Percentiles rank a stretch among this genome's conserved stretches.
These are phyloP conservation scores for Arrhopalites spinosus DNA, from an alignment of 2,888 invertebrate genomes.

Conservation along the genomic window DNA sequence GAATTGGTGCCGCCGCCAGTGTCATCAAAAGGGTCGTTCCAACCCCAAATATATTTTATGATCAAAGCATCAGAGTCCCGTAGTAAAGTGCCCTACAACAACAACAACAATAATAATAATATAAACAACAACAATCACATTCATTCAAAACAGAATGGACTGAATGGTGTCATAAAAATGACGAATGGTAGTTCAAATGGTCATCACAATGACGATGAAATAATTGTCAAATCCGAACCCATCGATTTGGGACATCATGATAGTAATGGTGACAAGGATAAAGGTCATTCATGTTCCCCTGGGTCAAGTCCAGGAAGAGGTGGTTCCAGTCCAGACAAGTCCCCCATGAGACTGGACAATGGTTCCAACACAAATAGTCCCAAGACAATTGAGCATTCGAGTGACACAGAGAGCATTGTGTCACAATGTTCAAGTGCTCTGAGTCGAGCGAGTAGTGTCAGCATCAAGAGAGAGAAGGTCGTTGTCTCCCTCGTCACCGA, in stretches of 20 bases:
- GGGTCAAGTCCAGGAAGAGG: neutral
- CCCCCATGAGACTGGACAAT: slow-evolving; percentile 8
- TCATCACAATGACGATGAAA: slow-evolving; percentile 12
- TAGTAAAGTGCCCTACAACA: slow-evolving; percentile 37
- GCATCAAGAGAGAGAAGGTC: slow-evolving; percentile 20
- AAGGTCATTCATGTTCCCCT: neutral
- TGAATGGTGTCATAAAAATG: slow-evolving; percentile 42
- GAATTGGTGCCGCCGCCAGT: slow-evolving; percentile 49
- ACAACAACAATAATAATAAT: slow-evolving; percentile 18
- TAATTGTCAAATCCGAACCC: slow-evolving; percentile 19
- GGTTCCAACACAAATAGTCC: slow-evolving; percentile 24
- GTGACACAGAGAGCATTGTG: slow-evolving; percentile 47
- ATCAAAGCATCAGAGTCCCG: slow-evolving; percentile 43
- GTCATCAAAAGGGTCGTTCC: slow-evolving; percentile 45
- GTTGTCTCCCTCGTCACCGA: neutral
- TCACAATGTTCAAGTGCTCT: slow-evolving; percentile 26
- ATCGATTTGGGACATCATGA: slow-evolving; percentile 10
- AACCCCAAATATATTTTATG: slow-evolving; percentile 53
- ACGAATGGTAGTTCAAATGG: slow-evolving; percentile 23
- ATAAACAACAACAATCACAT: slow-evolving; percentile 5
- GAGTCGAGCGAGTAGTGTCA: neutral
- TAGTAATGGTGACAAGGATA: neutral
- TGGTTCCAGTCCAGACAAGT: slow-evolving; percentile 24
- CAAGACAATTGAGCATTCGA: slow-evolving; percentile 22
- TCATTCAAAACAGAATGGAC: slow-evolving; percentile 22